These are phyloP conservation scores for Enchytraeus crypticus DNA, from an alignment of 2,888 invertebrate genomes.

Conservation along the genomic window DNA sequence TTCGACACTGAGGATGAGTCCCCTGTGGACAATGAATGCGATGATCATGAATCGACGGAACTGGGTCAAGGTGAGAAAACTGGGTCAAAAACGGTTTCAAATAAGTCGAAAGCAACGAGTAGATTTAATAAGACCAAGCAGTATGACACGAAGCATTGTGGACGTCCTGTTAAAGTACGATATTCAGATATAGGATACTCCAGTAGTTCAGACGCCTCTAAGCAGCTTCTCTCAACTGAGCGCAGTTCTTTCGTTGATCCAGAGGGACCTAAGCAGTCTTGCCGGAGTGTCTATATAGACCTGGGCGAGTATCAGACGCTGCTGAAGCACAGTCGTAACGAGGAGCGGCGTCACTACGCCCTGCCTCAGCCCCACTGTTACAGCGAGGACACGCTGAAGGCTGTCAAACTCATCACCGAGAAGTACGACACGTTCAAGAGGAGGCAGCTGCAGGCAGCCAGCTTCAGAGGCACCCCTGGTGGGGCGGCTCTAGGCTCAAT, in stretches of 20 bases:
- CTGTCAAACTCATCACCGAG: conserved; percentile 23
- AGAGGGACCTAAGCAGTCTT: neutral
- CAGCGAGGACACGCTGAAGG: conserved; percentile 24
- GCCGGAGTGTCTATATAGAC: conserved; percentile 10
- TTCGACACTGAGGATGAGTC: neutral
- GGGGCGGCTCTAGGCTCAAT: neutral
- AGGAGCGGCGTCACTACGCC: conserved; percentile 17
- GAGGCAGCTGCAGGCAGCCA: conserved; percentile 15
- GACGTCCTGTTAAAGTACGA: too few relatives aligned
- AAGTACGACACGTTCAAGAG: conserved; percentile 25
- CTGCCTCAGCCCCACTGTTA: conserved; percentile 24
- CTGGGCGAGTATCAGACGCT: conserved; percentile 18
- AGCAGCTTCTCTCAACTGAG: neutral
- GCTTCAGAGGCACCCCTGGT: conserved; percentile 12
- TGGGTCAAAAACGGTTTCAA: neutral
- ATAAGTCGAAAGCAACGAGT: too few relatives aligned
- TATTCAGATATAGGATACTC: too few relatives aligned
- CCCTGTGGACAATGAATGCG: neutral
- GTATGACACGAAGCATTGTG: too few relatives aligned
- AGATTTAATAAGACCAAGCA: too few relatives aligned
- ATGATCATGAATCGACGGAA: too few relatives aligned
- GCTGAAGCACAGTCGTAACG: conserved; percentile 11
- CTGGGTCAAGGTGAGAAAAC: too few relatives aligned
- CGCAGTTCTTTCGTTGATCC: conserved; percentile 15
- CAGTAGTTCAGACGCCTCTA: too few relatives aligned